phyloP scores from a whole-genome alignment of 2,888 invertebrate species.

The Sminthurides aquaticus region DNA sequence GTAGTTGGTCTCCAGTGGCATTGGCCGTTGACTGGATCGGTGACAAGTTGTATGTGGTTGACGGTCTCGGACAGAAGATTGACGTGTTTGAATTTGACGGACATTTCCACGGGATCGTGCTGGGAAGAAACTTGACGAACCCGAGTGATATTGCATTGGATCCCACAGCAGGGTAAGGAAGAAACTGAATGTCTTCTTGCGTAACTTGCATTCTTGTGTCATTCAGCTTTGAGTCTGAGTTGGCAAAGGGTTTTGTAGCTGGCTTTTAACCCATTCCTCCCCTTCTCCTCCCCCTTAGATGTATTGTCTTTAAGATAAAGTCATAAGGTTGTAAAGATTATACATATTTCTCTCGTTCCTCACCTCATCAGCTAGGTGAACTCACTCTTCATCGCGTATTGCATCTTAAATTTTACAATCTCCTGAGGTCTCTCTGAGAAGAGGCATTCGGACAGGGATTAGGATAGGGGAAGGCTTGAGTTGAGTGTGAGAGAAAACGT shows the following conservation, averaged over 20 bases:
- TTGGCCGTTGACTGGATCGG: constrained; percentile 96
- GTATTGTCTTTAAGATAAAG: too few relatives aligned
- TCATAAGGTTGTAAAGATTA: neutral
- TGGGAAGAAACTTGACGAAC: constrained; percentile 82
- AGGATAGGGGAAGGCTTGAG: neutral
- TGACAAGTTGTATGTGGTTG: constrained; percentile 89
- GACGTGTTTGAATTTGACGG: constrained; percentile 87
- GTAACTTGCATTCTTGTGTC: neutral
- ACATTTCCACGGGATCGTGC: constrained; percentile 77
- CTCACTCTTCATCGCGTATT: neutral
- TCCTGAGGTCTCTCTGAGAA: neutral
- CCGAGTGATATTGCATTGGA: constrained; percentile 90
- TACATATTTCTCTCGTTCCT: neutral
- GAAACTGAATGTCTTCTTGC: neutral
- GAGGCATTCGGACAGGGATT: neutral
- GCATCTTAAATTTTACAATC: neutral
- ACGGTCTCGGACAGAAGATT: constrained; percentile 84
- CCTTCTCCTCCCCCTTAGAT: too few relatives aligned
- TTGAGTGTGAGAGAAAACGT: neutral
- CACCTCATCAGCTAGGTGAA: neutral
- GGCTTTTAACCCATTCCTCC: too few relatives aligned
- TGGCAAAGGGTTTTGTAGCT: too few relatives aligned
- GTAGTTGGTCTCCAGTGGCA: constrained; percentile 72
- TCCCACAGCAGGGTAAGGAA: constrained; percentile 67
- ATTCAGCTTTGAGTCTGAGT: neutral